phyloP scores from a whole-genome alignment of 2,797 vertebrate species.

The Cynopterus sphinx region DNA sequence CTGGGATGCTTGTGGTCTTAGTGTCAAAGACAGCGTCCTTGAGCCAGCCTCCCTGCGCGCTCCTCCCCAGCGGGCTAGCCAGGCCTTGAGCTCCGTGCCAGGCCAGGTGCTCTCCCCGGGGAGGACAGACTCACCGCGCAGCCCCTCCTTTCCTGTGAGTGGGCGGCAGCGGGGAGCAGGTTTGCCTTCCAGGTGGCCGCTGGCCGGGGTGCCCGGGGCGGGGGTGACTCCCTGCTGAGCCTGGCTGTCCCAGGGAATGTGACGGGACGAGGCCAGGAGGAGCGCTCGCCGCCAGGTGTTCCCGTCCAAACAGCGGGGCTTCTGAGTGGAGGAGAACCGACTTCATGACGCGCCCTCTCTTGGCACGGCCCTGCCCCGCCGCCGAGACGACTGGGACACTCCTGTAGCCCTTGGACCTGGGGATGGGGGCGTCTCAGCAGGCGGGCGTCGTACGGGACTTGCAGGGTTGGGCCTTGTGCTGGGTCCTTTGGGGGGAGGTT shows the following conservation, averaged over 20 bases:
- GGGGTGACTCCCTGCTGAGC: neutral
- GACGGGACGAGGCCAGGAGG: too few relatives aligned
- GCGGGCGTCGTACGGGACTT: neutral
- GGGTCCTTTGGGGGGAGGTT: neutral
- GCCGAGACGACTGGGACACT: rapidly evolving
- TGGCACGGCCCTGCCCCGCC: neutral
- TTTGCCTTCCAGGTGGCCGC: neutral
- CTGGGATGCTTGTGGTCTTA: too few relatives aligned
- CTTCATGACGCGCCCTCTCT: neutral
- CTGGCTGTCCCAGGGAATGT: neutral
- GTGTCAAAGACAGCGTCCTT: neutral
- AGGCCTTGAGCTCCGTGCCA: rapidly evolving
- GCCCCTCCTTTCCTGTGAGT: neutral
- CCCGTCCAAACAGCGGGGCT: rapidly evolving
- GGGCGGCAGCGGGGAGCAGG: neutral
- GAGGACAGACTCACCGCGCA: rapidly evolving
- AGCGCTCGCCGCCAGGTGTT: neutral
- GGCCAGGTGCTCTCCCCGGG: neutral
- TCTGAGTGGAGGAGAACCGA: rapidly evolving
- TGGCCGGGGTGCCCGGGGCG: neutral
- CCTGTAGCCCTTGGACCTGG: rapidly evolving
- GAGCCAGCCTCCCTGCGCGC: rapidly evolving
- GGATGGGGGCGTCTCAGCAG: rapidly evolving
- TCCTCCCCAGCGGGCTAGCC: neutral
- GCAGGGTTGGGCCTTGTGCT: rapidly evolving